Evolutionary conservation across 2,797 vertebrate genomes (phyloP).

Genomic region (Toxotes lorentzi): DNA sequence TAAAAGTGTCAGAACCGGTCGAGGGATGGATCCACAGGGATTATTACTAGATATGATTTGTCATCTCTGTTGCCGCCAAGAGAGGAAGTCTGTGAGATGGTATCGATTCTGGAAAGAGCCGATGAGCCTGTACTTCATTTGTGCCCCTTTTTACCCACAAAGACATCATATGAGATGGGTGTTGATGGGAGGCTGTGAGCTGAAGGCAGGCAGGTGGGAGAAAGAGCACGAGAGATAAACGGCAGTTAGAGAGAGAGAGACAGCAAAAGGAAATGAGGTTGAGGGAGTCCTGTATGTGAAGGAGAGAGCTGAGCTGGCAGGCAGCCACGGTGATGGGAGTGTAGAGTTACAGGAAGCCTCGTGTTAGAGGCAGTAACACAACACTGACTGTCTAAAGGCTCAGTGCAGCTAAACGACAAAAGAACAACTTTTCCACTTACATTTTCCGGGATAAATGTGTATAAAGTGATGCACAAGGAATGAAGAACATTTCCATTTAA

Average conservation of each 20-base stretch:
- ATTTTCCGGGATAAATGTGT: not conserved
- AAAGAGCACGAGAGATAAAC: conserved; percentile 17
- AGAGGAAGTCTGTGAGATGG: conserved; percentile 33
- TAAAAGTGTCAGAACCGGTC: conserved; percentile 8
- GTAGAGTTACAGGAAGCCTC: conserved; percentile 61
- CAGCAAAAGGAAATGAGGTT: conserved; percentile 8
- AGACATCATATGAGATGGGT: conserved; percentile 33
- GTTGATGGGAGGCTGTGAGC: conserved; percentile 21
- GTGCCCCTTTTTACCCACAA: conserved; percentile 38
- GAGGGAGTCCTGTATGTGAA: conserved; percentile 31
- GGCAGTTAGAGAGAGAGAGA: not conserved
- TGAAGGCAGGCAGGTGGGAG: conserved; percentile 4
- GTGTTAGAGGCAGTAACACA: conserved; percentile 18
- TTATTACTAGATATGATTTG: conserved; percentile 26
- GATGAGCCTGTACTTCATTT: conserved; percentile 46
- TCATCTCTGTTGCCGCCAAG: not conserved
- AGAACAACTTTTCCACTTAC: not conserved
- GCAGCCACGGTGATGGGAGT: conserved; percentile 39
- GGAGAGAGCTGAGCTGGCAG: conserved; percentile 48
- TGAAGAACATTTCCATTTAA: not conserved
- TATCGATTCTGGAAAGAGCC: conserved; percentile 45
- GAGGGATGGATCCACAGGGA: conserved; percentile 1
- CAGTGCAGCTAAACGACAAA: not conserved
- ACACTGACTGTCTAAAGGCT: not conserved
- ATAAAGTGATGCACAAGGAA: not conserved